Evolutionary conservation across 2,888 invertebrate genomes (phyloP).

Genomic region (Parapristionchus giblindavisi): DNA sequence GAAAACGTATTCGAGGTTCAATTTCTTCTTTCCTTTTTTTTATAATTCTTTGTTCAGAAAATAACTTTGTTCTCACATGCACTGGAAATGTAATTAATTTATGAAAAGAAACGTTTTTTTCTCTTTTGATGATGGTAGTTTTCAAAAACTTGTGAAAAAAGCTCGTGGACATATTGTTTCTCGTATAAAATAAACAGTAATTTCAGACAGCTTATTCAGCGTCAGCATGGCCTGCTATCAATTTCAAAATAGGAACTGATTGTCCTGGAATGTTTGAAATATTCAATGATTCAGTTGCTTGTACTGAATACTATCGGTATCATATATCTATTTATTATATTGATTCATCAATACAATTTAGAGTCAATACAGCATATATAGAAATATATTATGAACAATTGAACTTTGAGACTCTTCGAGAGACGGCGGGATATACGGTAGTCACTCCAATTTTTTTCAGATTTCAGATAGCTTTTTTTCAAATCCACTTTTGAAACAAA

Average conservation of each 20-base stretch:
- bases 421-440: slow-evolving; percentile 69
- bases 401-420: slow-evolving; percentile 68
- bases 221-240: slow-evolving; percentile 68
- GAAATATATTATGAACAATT: slow-evolving; percentile 70
- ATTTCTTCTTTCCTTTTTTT: neutral
- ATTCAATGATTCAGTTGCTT: slow-evolving; percentile 64
- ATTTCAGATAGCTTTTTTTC: too few relatives aligned
- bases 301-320: slow-evolving; percentile 64
- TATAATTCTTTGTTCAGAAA: too few relatives aligned
- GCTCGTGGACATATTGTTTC: too few relatives aligned
- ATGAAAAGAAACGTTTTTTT: too few relatives aligned
- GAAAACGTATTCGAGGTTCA: slow-evolving; percentile 66
- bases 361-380: slow-evolving; percentile 67
- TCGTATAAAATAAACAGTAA: too few relatives aligned
- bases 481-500: too few relatives aligned
- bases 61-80: too few relatives aligned
- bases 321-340: neutral
- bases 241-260: slow-evolving; percentile 66
- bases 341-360: slow-evolving; percentile 36
- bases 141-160: too few relatives aligned
- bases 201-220: slow-evolving; percentile 66
- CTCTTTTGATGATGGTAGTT: too few relatives aligned
- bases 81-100: too few relatives aligned
- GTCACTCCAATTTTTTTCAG: too few relatives aligned
- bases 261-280: slow-evolving; percentile 63